A percentile compares a stretch with the other conserved stretches of the same genome.
Evolutionary conservation across 2,797 vertebrate species (phyloP).

Genomic region (Paguma larvata): DNA sequence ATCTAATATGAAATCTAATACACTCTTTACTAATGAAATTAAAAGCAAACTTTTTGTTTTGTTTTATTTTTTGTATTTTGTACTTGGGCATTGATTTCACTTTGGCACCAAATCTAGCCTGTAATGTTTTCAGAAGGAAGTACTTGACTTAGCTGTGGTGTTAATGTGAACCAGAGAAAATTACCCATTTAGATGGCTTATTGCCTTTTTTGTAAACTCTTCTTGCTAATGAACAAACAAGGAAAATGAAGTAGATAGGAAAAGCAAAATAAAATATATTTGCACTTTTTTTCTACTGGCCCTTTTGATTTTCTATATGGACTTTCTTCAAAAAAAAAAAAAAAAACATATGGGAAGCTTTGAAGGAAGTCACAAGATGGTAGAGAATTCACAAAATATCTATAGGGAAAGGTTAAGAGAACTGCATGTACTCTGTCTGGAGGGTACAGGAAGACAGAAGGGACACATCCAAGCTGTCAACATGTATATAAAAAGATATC

Average conservation of each 20-base stretch:
- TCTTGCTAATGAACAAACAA: conserved; percentile 14
- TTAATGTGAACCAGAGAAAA: neutral
- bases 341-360: conserved; percentile 43
- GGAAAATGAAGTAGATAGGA: neutral
- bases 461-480: conserved; percentile 56
- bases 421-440: neutral
- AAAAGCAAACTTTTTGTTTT: neutral
- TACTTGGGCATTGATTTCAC: neutral
- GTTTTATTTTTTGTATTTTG: neutral
- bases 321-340: neutral
- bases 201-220: neutral
- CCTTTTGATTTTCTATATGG: conserved; percentile 51
- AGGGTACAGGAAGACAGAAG: conserved; percentile 34
- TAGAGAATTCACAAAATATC: conserved; percentile 59
- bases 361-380: conserved; percentile 34
- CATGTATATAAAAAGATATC: conserved; percentile 42
- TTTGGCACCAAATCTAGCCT: neutral
- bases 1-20: neutral
- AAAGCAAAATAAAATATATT: neutral
- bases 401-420: conserved; percentile 5
- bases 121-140: conserved; percentile 1
- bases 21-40: neutral
- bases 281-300: conserved; percentile 12
- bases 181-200: neutral
- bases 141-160: neutral